phyloP scores from a whole-genome alignment of 2,797 vertebrate genomes.

The Pseudocheirus occidentalis region DNA sequence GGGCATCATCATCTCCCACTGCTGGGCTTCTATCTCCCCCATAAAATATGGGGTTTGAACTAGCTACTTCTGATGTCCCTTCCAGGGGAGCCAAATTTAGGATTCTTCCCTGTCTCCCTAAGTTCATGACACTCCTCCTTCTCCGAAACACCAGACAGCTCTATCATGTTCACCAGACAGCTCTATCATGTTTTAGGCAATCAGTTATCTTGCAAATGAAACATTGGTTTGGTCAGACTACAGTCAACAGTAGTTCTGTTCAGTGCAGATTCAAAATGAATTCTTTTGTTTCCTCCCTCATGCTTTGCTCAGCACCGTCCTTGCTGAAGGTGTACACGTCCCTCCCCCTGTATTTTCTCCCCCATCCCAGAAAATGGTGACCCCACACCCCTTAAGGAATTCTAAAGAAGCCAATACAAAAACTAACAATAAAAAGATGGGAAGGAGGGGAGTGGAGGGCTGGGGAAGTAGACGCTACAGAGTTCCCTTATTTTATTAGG shows the following conservation, averaged over 20 bases:
- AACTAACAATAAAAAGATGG: not conserved
- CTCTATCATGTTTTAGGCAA: not conserved
- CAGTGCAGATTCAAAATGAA: not conserved
- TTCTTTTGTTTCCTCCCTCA: not conserved
- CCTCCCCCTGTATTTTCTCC: not conserved
- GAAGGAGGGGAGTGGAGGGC: not conserved
- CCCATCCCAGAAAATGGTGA: constrained; percentile 1
- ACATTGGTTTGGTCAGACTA: not conserved
- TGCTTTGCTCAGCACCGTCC: not conserved
- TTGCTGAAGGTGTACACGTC: too few relatives aligned
- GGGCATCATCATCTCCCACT: not conserved
- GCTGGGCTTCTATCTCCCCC: not conserved
- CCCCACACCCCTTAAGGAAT: not conserved
- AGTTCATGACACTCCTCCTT: not conserved
- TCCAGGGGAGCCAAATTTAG: not conserved
- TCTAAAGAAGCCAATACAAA: constrained; percentile 16
- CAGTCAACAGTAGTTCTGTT: not conserved
- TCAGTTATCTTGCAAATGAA: not conserved
- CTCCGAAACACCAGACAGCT: not conserved
- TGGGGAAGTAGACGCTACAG: not conserved
- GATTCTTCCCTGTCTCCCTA: not conserved
- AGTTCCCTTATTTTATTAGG: constrained; percentile 31
- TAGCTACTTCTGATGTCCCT: not conserved
- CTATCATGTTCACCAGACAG: not conserved
- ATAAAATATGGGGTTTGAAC: not conserved